Base-by-base conservation (phyloP, 2,888 invertebrate genomes). In the Seladonia tumulorum region DNA sequence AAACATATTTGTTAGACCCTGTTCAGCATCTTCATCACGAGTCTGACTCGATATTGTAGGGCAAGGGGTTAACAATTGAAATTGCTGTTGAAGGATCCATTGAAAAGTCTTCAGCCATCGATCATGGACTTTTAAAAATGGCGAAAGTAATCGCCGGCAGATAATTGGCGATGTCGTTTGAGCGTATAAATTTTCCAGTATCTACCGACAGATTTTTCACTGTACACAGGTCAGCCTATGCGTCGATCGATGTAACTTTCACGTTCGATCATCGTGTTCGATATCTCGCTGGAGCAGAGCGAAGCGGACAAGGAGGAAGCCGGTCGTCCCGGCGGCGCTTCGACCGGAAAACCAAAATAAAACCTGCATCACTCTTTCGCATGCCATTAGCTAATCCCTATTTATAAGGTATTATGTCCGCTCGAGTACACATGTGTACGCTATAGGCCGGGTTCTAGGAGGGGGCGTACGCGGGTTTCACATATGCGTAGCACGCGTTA, bases 361-460 rank as follows among this genome's bases (percentile, higher is more conserved):
- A 90, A 83, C 66, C 87, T 79, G 84, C 88, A 86, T 86, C 91
- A 83, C 76, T 83, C 87, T 91, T 91, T 91, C 88, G 90, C 90
- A 81, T 90, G 72, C 89, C 87, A 88, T 90, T 91, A 87, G 91
- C 88, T 87, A 91, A 91, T 91, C 82, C 89, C 91, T 91, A 91
- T 91, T 91, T 91, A 91, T 91, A 91, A 88, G 88, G 86, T 88
- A 91, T 91, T 90, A 91, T 89, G 90, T 75, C 82, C 91, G 78
- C 29, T 76, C 80, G 25, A 84, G 82, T 81, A 81, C 81, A 81
- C 87, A 53, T 78, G 79, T 76, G 76, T 83, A 85, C 57, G 29
- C 71, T 29, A 45, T 29, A 29, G 25, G 53, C 57, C 74, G 71
- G 45, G 81, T 39, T 39, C 12, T 74, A 25, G 22, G 71, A 29